Conservation (phyloP, 2,113 vertebrate species). For the Gyps fulvus region DNA sequence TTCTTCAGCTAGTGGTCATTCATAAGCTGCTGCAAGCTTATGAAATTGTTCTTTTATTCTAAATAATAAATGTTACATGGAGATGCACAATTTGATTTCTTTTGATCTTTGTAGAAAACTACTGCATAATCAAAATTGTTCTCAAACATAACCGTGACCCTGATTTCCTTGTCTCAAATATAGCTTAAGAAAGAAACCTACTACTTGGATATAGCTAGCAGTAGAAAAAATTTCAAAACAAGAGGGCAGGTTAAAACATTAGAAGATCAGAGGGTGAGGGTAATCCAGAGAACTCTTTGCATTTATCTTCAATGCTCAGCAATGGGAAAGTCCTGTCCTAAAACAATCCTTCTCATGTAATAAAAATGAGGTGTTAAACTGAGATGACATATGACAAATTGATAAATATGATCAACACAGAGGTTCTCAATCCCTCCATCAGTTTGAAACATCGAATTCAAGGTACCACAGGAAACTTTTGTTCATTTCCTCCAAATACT, state of each 20-base stretch:
- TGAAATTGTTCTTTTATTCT: neutral
- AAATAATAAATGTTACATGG: neutral
- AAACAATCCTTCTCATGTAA: neutral
- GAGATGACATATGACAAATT: neutral
- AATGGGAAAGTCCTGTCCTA: neutral
- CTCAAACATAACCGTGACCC: neutral
- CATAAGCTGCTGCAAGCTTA: neutral
- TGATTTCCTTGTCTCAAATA: neutral
- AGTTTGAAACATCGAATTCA: neutral
- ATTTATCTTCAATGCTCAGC: neutral
- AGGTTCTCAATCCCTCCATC: neutral
- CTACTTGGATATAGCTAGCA: neutral
- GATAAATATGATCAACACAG: neutral
- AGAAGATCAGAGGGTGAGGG: neutral
- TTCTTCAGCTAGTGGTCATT: neutral
- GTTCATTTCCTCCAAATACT: neutral
- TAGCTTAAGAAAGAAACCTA: neutral
- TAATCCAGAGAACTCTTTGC: neutral
- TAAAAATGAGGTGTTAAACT: neutral
- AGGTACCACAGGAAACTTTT: neutral
- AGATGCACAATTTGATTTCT: neutral
- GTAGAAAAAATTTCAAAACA: neutral
- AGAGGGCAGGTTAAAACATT: neutral
- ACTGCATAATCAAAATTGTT: neutral
- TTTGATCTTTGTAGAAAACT: neutral